Evolutionary conservation across 2,113 vertebrate genomes (phyloP), one percentile per base, ranked within the genome.

Genomic region (Oryzias javanicus): DNA sequence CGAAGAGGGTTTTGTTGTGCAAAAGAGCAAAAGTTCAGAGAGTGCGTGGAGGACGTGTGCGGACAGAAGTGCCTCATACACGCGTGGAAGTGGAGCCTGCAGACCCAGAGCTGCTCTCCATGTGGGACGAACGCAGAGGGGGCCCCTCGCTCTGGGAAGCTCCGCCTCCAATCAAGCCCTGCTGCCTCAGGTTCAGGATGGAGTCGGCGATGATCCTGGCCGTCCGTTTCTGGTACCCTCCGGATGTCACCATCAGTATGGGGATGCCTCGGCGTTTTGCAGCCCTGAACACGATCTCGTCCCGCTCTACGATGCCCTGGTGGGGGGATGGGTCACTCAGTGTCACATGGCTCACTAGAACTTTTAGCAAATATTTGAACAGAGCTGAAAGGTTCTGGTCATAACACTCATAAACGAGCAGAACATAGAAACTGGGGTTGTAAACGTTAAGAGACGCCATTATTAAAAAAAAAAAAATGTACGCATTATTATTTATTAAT

Each of bases 131-230:
- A 52, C 78, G 67, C 4, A 89, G 53, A 0, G 81, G 88, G 1
- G 70, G 83, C 22, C 78, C 87, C 2, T 86, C 81, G 19, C 58
- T 88, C 0, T 86, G 70, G 2, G 47, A 4, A 5, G 72, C 4
- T 20, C 80, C 50, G 16, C 65, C 77, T 62, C 56, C 88, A 44
- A 98, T 96, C 54, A 98, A 89, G 16, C 93, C 92, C 72, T 93
- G 84, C 62, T 17, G 66, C 15, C 90, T 90, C 76, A 99, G 47
- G 73, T 98, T 98, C n/a, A 98, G 91, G 78, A 99, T 95, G 73
- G 96, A 99, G 89, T 98, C 97, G 0, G 97, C 96, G 8, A 99
- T 98, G 84, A 99, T 94, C 6, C 94, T 93, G 0, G 96, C 97
- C 0, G 97, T 98, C 65, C 91, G 92, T 88, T 95, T 97, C 91